A percentile compares a stretch with the other conserved stretches of the same genome.
phyloP scores from a whole-genome alignment of 2,888 invertebrate species.

The Leptinotarsa juncta region DNA sequence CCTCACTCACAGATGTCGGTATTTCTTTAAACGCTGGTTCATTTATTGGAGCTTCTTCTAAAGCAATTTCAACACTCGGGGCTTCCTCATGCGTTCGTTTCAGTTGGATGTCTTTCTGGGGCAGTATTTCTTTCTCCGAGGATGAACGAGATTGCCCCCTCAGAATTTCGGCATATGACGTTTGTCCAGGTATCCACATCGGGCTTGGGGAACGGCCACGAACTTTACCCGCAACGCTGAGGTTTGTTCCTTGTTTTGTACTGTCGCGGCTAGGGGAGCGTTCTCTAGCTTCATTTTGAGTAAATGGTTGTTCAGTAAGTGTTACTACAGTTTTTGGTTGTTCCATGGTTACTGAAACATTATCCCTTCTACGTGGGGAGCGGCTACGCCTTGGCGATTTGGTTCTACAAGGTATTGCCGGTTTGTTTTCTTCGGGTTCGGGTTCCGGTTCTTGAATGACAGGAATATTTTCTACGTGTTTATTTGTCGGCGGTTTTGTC shows the following conservation, averaged over 20 bases:
- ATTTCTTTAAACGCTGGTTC: neutral
- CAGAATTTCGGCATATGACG: constrained; percentile 84
- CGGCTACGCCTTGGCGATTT: constrained; percentile 67
- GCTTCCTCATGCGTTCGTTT: neutral
- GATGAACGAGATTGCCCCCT: constrained; percentile 68
- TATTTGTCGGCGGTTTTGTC: constrained; percentile 43
- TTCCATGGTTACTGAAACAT: constrained; percentile 40
- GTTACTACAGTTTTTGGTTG: neutral
- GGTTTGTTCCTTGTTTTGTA: constrained; percentile 13
- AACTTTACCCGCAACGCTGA: constrained; percentile 42
- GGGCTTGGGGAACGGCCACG: constrained; percentile 76
- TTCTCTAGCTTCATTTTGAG: constrained; percentile 9
- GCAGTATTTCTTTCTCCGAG: constrained; percentile 38
- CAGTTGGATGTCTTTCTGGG: constrained; percentile 6
- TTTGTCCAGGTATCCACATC: constrained; percentile 79
- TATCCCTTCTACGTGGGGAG: constrained; percentile 66
- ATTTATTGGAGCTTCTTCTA: neutral
- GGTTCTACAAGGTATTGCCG: constrained; percentile 37
- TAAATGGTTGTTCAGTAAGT: neutral
- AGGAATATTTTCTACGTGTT: constrained; percentile 39
- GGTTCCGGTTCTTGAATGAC: constrained; percentile 43
- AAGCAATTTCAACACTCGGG: neutral
- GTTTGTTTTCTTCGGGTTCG: constrained; percentile 35
- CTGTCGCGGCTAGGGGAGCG: constrained; percentile 26
- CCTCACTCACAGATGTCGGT: neutral